These are phyloP conservation scores for Dicrostonyx torquatus DNA, from an alignment of 2,797 vertebrate genomes.

Conservation along the genomic window DNA sequence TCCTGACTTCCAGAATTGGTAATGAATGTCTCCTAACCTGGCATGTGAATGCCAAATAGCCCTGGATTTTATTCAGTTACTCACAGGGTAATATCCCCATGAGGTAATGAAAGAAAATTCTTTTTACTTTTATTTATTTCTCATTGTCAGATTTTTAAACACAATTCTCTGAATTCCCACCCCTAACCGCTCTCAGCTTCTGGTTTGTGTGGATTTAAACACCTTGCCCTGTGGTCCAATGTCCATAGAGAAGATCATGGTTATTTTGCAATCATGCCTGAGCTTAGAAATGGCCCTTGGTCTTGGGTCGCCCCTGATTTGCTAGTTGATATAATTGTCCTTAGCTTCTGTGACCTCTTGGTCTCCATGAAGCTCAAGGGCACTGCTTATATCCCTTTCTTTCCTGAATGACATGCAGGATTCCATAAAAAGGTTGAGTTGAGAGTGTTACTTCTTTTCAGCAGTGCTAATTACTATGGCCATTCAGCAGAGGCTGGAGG, in stretches of 20 bases:
- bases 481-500: conserved; percentile 50
- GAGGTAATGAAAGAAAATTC: neutral
- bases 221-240: neutral
- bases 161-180: neutral
- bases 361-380: conserved; percentile 27
- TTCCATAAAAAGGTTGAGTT: conserved; percentile 68
- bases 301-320: conserved; percentile 1
- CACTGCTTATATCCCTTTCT: conserved; percentile 8
- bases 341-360: conserved; percentile 32
- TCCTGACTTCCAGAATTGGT: neutral
- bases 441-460: conserved; percentile 69
- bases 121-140: neutral
- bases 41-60: neutral
- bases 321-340: conserved; percentile 3
- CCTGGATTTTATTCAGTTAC: neutral
- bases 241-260: neutral
- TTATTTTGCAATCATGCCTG: neutral
- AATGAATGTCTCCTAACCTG: neutral
- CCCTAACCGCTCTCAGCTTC: neutral
- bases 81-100: neutral
- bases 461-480: conserved; percentile 70
- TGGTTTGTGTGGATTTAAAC: neutral
- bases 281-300: neutral
- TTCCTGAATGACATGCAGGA: conserved; percentile 19
- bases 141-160: conserved; percentile 41